Percentiles rank a stretch among this genome's conserved stretches.
These are phyloP conservation scores for Elephantulus edwardii DNA, from an alignment of 2,113 vertebrate genomes.

Conservation along the genomic window DNA sequence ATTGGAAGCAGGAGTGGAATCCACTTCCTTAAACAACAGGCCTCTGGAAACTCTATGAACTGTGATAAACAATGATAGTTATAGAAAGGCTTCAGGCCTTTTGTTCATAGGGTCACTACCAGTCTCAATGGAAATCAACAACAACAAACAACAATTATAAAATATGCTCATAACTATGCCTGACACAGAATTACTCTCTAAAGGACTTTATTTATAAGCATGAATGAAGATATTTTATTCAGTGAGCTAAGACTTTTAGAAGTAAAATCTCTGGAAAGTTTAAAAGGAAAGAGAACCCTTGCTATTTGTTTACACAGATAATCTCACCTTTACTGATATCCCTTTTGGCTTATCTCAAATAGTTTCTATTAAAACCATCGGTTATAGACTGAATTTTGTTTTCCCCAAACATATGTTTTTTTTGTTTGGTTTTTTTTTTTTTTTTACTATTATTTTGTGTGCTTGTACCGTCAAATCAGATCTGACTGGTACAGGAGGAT, in stretches of 20 bases:
- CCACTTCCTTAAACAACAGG: no score
- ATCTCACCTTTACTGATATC: not conserved
- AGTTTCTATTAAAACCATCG: not conserved
- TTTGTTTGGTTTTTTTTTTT: no score
- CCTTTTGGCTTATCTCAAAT: not conserved
- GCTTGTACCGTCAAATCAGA: no score
- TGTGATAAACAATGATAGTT: no score
- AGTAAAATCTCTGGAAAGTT: not conserved
- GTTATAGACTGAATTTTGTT: not conserved
- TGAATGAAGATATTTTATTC: not conserved
- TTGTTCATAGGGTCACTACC: no score
- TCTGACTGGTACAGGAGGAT: no score
- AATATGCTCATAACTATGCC: not conserved
- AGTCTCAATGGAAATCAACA: no score
- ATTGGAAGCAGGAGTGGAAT: no score
- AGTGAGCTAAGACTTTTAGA: not conserved
- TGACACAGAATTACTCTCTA: not conserved
- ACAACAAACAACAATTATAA: not conserved
- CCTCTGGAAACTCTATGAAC: no score
- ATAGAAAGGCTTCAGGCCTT: no score
- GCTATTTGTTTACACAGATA: not conserved
- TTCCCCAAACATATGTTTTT: not conserved
- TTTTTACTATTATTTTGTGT: no score
- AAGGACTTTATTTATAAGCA: not conserved
- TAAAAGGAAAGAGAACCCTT: not conserved